Percentiles rank a stretch among this genome's conserved stretches.
Conservation (phyloP, 2,113 vertebrate genomes). For the Nanorana parkeri region DNA sequence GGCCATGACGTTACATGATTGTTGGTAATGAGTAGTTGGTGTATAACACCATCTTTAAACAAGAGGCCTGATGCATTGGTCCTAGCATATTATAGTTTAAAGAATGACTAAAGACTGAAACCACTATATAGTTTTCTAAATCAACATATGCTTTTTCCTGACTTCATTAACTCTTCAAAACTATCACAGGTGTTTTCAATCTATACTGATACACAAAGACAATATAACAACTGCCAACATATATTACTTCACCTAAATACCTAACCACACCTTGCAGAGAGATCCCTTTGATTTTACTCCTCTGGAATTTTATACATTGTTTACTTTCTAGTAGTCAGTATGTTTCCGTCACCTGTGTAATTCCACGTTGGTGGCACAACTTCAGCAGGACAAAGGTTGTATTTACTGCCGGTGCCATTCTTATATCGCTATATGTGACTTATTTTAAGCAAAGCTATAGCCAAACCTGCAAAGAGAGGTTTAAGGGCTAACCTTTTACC, state of each 20-base stretch:
- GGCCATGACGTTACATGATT: too few species aligned
- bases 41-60: too few species aligned
- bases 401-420: neutral
- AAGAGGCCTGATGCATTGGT: too few species aligned
- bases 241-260: conserved; percentile 23
- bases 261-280: conserved; percentile 22
- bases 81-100: too few species aligned
- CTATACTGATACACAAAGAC: neutral
- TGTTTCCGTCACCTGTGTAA: conserved; percentile 5
- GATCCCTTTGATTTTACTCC: neutral
- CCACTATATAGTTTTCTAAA: neutral
- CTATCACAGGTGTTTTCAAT: conserved; percentile 29
- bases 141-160: neutral
- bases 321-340: conserved; percentile 14
- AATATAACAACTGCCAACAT: conserved; percentile 9
- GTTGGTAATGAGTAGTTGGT: too few species aligned
- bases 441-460: too few species aligned
- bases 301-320: conserved; percentile 48
- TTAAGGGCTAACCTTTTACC: too few species aligned
- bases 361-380: neutral
- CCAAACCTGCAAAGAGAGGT: too few species aligned
- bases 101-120: too few species aligned
- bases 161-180: neutral
- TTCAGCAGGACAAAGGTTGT: conserved; percentile 1
- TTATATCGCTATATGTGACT: neutral